Percentiles rank a stretch among this genome's conserved stretches.
Conservation (phyloP, 2,113 vertebrate genomes). For the Eolophus roseicapilla region DNA sequence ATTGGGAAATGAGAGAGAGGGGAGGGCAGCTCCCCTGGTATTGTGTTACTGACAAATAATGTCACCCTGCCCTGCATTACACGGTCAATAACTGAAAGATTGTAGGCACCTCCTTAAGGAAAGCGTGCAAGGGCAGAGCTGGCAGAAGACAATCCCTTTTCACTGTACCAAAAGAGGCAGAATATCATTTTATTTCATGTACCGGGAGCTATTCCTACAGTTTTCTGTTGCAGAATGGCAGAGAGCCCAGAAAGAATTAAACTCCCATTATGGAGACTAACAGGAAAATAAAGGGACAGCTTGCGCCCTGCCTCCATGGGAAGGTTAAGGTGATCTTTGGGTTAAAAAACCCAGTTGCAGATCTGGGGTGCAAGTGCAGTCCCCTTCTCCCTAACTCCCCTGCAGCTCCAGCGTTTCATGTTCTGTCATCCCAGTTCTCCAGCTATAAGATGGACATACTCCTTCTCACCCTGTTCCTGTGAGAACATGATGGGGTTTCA, state of each 20-base stretch:
- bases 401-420: not conserved
- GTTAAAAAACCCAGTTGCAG: not conserved
- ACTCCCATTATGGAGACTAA: not conserved
- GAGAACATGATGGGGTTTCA: not conserved
- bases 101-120: not conserved
- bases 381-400: accelerated
- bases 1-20: not conserved
- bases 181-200: not conserved
- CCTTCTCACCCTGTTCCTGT: not conserved
- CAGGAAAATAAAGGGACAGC: not conserved
- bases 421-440: not conserved
- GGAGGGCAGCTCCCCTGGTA: not conserved
- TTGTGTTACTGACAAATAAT: constrained; percentile 22
- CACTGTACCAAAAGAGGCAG: not conserved
- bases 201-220: not conserved
- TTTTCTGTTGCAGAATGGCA: not conserved
- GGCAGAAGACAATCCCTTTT: not conserved
- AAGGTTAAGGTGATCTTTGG: not conserved
- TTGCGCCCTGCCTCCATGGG: not conserved
- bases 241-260: not conserved
- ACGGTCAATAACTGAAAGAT: not conserved
- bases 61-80: not conserved
- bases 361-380: not conserved
- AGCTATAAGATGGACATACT: not conserved
- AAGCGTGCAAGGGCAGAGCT: not conserved